phyloP scores from a whole-genome alignment of 2,888 invertebrate genomes.

The Drosophila putrida region DNA sequence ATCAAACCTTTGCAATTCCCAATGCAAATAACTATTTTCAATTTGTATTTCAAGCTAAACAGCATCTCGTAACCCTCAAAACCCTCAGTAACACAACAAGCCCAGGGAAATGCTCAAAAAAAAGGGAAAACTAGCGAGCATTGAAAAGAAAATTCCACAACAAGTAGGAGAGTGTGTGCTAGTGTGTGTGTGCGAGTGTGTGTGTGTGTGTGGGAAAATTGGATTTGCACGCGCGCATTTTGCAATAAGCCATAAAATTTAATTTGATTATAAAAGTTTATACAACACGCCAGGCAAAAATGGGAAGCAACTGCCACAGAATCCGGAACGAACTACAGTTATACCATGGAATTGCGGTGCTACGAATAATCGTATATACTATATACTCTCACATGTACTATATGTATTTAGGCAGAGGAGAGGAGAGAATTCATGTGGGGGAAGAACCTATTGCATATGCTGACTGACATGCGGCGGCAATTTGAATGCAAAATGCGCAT shows the following conservation, averaged over 20 bases:
- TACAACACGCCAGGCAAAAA: slow-evolving; percentile 52
- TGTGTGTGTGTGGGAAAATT: slow-evolving; percentile 63
- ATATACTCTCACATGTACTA: no score
- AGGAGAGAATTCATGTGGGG: not conserved
- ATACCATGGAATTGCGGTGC: slow-evolving; percentile 27
- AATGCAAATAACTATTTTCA: slow-evolving; percentile 24
- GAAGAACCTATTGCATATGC: slow-evolving; percentile 66
- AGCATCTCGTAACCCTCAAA: slow-evolving; percentile 17
- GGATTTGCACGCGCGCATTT: slow-evolving; percentile 76
- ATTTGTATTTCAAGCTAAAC: slow-evolving; percentile 32
- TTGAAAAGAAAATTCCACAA: slow-evolving; percentile 25
- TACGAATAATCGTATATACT: slow-evolving; percentile 19
- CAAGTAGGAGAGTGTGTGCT: not conserved
- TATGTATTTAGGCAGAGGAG: slow-evolving; percentile 19
- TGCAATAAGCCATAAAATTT: slow-evolving; percentile 80
- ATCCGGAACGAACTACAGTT: slow-evolving; percentile 28
- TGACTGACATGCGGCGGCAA: slow-evolving; percentile 63
- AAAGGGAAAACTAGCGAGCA: slow-evolving; percentile 4
- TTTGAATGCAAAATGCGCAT: slow-evolving; percentile 71
- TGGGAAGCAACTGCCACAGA: slow-evolving; percentile 29
- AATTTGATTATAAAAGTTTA: slow-evolving; percentile 81
- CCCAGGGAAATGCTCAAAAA: slow-evolving; percentile 14
- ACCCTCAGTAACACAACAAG: not conserved
- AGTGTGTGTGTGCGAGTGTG: slow-evolving; percentile 15
- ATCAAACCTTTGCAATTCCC: slow-evolving; percentile 12